Evolutionary conservation across 2,797 vertebrate genomes (phyloP).

Genomic region (Oreochromis mossambicus): DNA sequence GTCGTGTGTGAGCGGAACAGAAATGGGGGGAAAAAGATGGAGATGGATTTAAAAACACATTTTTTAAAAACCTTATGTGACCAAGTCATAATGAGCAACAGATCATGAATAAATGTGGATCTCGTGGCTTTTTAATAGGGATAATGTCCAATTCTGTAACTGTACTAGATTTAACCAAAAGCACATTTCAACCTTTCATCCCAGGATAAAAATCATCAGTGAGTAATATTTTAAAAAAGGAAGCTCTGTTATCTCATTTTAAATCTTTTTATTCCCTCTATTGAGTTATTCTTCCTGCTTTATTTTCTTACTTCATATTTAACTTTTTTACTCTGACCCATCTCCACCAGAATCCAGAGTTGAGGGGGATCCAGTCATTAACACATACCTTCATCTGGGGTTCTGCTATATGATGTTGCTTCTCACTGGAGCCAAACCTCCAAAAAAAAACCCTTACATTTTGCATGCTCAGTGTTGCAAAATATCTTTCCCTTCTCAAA

Average conservation of each 20-base stretch:
- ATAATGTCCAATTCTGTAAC: not conserved
- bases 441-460: not conserved
- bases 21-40: not conserved
- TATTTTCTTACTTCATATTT: not conserved
- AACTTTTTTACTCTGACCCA: not conserved
- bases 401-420: not conserved
- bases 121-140: not conserved
- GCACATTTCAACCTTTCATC: not conserved
- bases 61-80: not conserved
- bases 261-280: not conserved
- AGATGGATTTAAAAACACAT: not conserved
- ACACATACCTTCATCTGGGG: not conserved
- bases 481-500: not conserved
- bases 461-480: not conserved
- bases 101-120: not conserved
- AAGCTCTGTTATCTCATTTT: not conserved
- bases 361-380: not conserved
- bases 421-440: not conserved
- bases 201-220: not conserved
- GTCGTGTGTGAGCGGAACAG: not conserved
- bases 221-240: not conserved
- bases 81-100: not conserved
- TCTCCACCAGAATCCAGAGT: not conserved
- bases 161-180: not conserved
- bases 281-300: not conserved